Evolutionary conservation across 2,797 vertebrate species (phyloP).

Genomic region (Podarcis siculus): DNA sequence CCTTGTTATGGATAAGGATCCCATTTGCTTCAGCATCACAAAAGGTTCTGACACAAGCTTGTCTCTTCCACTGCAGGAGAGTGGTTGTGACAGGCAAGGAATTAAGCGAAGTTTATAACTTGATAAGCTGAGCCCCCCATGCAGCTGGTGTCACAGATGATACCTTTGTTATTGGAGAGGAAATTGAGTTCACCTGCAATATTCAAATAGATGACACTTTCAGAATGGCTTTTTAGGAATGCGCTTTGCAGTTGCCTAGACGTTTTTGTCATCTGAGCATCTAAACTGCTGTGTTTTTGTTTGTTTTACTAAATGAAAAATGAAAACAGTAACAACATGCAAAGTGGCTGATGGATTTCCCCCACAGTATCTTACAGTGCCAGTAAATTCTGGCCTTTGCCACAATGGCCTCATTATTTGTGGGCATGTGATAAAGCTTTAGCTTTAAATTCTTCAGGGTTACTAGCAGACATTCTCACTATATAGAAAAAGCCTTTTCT

Average conservation of each 20-base stretch:
- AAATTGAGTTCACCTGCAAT: constrained; percentile 32
- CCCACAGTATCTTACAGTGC: neutral
- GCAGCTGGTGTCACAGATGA: constrained; percentile 12
- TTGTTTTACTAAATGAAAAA: too few relatives aligned
- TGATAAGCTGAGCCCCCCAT: neutral
- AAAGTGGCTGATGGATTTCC: neutral
- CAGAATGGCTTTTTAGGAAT: constrained; percentile 20
- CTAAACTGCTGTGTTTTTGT: neutral
- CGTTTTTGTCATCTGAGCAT: neutral
- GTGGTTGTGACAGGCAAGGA: neutral
- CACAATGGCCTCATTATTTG: constrained; percentile 1
- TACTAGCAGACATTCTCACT: neutral
- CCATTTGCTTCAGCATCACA: neutral
- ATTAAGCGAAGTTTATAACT: constrained; percentile 15
- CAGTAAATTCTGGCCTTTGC: neutral
- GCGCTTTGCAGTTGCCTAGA: neutral
- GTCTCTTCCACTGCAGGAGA: neutral
- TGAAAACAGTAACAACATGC: neutral
- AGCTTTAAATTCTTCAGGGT: neutral
- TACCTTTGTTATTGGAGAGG: constrained; percentile 18
- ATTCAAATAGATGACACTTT: constrained; percentile 8
- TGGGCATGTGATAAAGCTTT: neutral
- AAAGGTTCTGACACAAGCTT: neutral
- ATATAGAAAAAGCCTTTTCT: constrained; percentile 6
- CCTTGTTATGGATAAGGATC: neutral